Evolutionary conservation across 2,113 vertebrate genomes (phyloP).

Genomic region (Entomyzon cyanotis): DNA sequence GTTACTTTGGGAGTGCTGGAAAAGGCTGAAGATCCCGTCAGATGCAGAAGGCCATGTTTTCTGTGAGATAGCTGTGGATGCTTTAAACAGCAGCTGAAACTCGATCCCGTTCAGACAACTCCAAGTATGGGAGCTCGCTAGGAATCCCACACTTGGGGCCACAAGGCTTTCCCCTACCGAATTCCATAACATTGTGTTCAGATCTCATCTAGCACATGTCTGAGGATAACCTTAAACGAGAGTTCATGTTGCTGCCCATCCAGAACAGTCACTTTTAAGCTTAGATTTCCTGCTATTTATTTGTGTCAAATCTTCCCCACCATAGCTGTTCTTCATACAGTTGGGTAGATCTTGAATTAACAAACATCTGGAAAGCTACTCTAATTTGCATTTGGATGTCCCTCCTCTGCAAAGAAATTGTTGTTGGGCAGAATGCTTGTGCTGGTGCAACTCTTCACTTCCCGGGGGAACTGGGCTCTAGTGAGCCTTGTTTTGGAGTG

Average conservation of each 20-base stretch:
- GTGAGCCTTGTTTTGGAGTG: not conserved
- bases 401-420: not conserved
- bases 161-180: not conserved
- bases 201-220: not conserved
- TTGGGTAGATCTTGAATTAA: not conserved
- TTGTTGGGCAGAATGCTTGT: fast-evolving
- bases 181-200: not conserved
- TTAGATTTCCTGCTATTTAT: not conserved
- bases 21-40: not conserved
- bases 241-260: fast-evolving
- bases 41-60: not conserved
- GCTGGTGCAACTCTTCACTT: not conserved
- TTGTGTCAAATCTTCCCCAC: not conserved
- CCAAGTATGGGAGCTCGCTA: not conserved
- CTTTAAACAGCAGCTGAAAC: not conserved
- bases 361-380: not conserved
- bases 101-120: not conserved
- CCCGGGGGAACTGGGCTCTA: fast-evolving
- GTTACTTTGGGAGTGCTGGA: not conserved
- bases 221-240: not conserved
- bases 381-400: not conserved
- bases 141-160: not conserved
- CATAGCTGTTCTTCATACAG: not conserved
- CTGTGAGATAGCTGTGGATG: not conserved
- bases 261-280: not conserved